phyloP scores from a whole-genome alignment of 2,113 vertebrate genomes.

The Cynocephalus volans region DNA sequence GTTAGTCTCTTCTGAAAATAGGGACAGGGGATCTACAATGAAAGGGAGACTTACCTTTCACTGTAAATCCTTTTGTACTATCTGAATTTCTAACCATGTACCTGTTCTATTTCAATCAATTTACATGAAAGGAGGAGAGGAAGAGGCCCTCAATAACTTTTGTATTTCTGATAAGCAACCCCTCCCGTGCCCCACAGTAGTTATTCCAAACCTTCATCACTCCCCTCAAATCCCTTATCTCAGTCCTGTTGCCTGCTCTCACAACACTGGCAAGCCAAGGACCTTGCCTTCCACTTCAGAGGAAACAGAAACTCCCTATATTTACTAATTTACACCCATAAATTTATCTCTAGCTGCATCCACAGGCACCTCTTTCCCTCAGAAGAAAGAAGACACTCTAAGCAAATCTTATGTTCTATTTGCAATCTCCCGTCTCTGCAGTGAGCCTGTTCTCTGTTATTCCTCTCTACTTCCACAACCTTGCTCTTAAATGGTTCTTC shows the following conservation, averaged over 20 bases:
- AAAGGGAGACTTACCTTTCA: slow-evolving; percentile 9
- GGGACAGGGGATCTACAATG: not conserved
- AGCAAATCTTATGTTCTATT: not conserved
- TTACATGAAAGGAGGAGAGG: not conserved
- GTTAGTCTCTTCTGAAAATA: slow-evolving; percentile 28
- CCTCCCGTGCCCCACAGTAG: not conserved
- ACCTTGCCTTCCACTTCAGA: not conserved
- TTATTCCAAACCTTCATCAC: not conserved
- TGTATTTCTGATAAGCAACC: slow-evolving; percentile 16
- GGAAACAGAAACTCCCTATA: not conserved
- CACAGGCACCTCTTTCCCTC: not conserved
- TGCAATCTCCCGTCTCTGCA: not conserved
- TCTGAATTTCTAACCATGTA: not conserved
- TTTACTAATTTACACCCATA: not conserved
- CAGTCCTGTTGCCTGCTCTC: not conserved
- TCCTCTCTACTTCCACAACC: not conserved
- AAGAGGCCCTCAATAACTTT: not conserved
- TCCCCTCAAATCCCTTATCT: not conserved
- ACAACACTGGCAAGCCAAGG: not conserved
- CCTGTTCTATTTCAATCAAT: not conserved
- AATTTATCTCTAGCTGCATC: not conserved
- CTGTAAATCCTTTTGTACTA: not conserved
- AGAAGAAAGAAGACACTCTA: not conserved
- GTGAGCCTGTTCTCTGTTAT: not conserved
- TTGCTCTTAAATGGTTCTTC: not conserved